Percentiles rank a stretch among this genome's conserved stretches.
phyloP scores from a whole-genome alignment of 2,113 vertebrate species.

The Phainopepla nitens region DNA sequence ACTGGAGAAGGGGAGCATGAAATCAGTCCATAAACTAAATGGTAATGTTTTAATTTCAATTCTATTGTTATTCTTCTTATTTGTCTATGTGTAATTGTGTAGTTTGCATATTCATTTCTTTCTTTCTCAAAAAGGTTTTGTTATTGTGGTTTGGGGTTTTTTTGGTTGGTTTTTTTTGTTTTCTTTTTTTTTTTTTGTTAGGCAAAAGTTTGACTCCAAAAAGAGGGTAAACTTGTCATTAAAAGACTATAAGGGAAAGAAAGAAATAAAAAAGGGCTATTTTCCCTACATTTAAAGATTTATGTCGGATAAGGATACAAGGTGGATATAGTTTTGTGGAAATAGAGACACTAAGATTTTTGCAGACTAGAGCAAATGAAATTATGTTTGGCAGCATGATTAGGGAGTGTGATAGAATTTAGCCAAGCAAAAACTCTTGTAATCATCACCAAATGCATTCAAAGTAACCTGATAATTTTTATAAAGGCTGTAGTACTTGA shows the following conservation, averaged over 20 bases:
- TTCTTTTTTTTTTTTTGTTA: background rate
- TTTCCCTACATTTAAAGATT: background rate
- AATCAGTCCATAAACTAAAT: background rate
- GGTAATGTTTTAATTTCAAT: constrained; percentile 26
- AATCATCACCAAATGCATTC: background rate
- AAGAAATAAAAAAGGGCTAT: background rate
- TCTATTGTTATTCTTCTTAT: constrained; percentile 26
- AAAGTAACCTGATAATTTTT: background rate
- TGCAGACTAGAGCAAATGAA: background rate
- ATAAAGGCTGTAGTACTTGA: background rate
- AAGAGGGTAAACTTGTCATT: background rate
- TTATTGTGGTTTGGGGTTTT: background rate
- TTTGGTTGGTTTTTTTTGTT: background rate
- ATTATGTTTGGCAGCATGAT: background rate
- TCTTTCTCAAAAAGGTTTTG: background rate
- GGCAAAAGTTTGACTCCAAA: background rate
- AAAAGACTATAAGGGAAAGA: background rate
- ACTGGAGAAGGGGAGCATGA: background rate
- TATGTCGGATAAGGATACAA: background rate
- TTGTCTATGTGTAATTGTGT: background rate
- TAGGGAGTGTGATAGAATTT: background rate
- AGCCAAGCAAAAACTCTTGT: background rate
- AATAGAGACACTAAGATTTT: background rate
- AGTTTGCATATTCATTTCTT: constrained; percentile 27
- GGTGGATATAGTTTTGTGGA: background rate